Base-by-base conservation (phyloP, 2,797 vertebrate genomes). In the Discoglossus pictus region DNA sequence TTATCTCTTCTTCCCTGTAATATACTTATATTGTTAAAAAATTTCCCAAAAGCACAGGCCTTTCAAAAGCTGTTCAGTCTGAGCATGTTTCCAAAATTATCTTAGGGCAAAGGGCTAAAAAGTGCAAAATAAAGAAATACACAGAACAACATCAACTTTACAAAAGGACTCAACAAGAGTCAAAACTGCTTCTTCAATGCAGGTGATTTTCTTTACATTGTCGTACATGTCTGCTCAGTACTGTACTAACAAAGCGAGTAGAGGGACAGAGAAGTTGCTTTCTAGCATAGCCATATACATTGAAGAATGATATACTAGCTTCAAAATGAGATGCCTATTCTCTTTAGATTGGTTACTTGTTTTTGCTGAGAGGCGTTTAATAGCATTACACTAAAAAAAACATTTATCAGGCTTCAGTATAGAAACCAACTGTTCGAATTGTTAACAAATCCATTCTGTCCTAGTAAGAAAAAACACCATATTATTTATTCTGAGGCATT, bases 401-500 rank as follows among this genome's bases (percentile, higher is more conserved):
- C 36, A 46, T 44, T 75, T 64, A 70, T 68, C 74, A 68, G 67
- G 43, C 36, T 42, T 72, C 34, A 77, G 39, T 64, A 68, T 35
- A 47, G 75, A 80, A 64, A 66, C n/a, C 36, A 51, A 70, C 13
- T 73, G 68, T 23, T 25, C 1, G 8, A 27, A 7, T 2, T 24
- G 8, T 13, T 13, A 11, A 24, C 62, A 76, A 75, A 72, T 3
- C 58, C 1, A 16, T 13, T n/a, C n/a, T n/a, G n/a, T n/a, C n/a
- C n/a, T n/a, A n/a, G n/a, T n/a, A n/a, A n/a, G n/a, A n/a, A n/a
- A n/a, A n/a, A n/a, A n/a, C n/a, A n/a, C n/a, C n/a, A n/a, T n/a
- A n/a, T n/a, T n/a, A n/a, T n/a, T n/a, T n/a, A n/a, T n/a, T n/a
- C n/a, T n/a, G n/a, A n/a, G n/a, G n/a, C n/a, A n/a, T n/a, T n/a